A percentile compares a stretch with the other conserved stretches of the same genome.
Conservation (phyloP, 1,140 invertebrate species). For the Bombus sibiricus region DNA sequence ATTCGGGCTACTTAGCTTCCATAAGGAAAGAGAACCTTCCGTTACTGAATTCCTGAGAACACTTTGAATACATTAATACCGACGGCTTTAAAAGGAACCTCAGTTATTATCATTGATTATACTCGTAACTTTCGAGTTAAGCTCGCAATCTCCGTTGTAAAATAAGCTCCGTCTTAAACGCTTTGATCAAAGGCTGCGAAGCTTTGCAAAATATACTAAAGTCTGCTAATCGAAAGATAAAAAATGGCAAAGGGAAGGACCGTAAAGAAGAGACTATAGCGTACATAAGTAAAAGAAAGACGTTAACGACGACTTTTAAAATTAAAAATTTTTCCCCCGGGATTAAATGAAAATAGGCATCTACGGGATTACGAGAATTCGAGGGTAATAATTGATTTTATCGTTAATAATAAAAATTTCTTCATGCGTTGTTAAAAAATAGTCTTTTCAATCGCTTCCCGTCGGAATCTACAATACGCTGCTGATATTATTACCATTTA, state of each 20-base stretch:
- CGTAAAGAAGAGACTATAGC: not conserved
- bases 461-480: too few relatives aligned
- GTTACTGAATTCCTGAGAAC: not conserved
- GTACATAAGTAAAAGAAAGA: not conserved
- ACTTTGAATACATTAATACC: conserved; percentile 11
- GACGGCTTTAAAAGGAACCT: not conserved
- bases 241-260: not conserved
- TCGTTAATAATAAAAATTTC: not conserved
- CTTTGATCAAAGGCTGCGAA: not conserved
- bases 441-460: not conserved
- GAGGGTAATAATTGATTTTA: not conserved
- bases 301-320: not conserved
- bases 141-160: conserved; percentile 5
- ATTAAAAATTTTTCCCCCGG: not conserved
- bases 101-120: conserved; percentile 2
- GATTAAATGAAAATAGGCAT: too few relatives aligned
- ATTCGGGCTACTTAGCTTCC: not conserved
- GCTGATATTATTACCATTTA: too few relatives aligned
- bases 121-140: conserved; percentile 18
- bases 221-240: not conserved
- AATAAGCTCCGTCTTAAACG: not conserved
- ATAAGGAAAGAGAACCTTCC: not conserved
- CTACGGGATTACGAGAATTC: not conserved
- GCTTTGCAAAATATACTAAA: not conserved
- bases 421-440: too few relatives aligned